These are phyloP conservation scores for Latrodectus elegans DNA, from an alignment of 2,888 invertebrate species.

Conservation along the genomic window DNA sequence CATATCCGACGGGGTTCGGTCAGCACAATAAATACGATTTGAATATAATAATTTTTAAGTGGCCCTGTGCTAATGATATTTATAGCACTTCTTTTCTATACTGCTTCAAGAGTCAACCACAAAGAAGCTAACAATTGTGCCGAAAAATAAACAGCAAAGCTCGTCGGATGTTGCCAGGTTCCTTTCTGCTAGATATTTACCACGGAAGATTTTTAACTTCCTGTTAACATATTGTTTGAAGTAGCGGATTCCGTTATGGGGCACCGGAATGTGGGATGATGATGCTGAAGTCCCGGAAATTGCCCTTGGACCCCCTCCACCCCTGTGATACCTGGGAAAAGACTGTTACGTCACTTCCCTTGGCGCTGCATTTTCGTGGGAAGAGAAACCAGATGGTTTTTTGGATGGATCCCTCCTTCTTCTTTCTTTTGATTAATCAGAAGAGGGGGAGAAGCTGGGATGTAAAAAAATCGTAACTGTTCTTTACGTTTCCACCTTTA, in stretches of 20 bases:
- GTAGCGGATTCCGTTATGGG: constrained; percentile 41
- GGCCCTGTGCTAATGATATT: constrained; percentile 15
- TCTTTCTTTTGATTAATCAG: constrained; percentile 45
- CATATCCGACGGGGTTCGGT: background rate
- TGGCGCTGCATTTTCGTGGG: constrained; percentile 12
- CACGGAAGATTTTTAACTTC: constrained; percentile 24
- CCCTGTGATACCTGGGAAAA: constrained; percentile 54
- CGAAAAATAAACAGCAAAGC: background rate
- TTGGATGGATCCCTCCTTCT: constrained; percentile 38
- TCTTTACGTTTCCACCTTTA: constrained; percentile 53
- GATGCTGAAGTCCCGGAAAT: constrained; percentile 34
- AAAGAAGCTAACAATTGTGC: background rate
- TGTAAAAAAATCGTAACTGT: constrained; percentile 50
- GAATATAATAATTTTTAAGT: constrained; percentile 21
- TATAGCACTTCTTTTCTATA: constrained; percentile 4
- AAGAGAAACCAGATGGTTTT: constrained; percentile 54
- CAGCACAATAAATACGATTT: constrained; percentile 10
- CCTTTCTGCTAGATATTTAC: constrained; percentile 22
- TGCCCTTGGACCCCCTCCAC: background rate
- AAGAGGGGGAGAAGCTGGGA: background rate
- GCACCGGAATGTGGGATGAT: constrained; percentile 30
- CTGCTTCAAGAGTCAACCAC: background rate
- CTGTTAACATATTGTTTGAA: background rate
- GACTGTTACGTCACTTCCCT: constrained; percentile 52
- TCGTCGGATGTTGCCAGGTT: constrained; percentile 31